Percentiles rank a stretch among this genome's conserved stretches.
Evolutionary conservation across 2,113 vertebrate species (phyloP).

Genomic region (Probosciger aterrimus): DNA sequence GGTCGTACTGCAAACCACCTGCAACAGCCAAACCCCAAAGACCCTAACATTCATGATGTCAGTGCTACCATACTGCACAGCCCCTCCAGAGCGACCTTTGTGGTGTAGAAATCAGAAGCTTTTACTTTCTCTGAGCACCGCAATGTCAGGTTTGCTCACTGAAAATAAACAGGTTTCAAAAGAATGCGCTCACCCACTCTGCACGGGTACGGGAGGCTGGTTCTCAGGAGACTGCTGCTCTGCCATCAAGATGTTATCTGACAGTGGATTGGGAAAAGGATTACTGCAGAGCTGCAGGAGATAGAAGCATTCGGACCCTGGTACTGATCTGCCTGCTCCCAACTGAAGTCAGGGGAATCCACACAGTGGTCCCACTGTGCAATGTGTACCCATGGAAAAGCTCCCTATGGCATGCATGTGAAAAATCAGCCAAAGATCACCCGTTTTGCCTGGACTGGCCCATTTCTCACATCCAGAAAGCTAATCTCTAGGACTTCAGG

Average conservation of each 20-base stretch:
- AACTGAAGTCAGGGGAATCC: background rate
- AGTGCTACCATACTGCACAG: background rate
- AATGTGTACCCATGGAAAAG: background rate
- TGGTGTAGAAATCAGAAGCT: background rate
- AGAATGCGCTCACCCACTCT: conserved; percentile 18
- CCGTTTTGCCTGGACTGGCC: background rate
- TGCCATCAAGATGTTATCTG: background rate
- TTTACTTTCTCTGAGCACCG: background rate
- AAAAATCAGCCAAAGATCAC: background rate
- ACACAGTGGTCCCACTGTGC: fast-evolving
- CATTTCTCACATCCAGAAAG: background rate
- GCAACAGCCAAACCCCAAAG: background rate
- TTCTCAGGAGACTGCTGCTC: background rate
- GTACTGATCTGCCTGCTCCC: background rate
- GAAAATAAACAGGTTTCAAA: conserved; percentile 56
- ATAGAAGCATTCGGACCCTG: fast-evolving
- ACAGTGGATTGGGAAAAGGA: background rate
- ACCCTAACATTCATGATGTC: background rate
- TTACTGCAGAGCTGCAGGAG: background rate
- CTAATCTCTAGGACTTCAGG: conserved; percentile 18
- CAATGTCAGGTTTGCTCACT: background rate
- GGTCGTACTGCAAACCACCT: background rate
- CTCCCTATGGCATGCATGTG: background rate
- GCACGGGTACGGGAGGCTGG: background rate
- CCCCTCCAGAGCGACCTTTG: background rate